Evolutionary conservation across 2,797 vertebrate genomes (phyloP).

Genomic region (Stomatorhinus walkeri): DNA sequence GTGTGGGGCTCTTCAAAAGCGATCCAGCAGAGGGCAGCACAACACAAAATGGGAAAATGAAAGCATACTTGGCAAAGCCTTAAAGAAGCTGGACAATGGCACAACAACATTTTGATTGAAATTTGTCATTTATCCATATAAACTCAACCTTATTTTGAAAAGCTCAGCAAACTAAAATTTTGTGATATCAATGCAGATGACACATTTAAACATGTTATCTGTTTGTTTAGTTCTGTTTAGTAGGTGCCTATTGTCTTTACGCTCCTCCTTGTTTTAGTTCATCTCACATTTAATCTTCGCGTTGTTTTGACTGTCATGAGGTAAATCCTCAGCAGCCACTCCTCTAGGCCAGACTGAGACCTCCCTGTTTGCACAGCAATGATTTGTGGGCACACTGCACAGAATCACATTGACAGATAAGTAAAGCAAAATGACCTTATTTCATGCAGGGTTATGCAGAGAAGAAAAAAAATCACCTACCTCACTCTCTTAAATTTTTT

Average conservation of each 20-base stretch:
- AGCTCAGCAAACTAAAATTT: not conserved
- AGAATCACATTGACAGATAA: constrained; percentile 13
- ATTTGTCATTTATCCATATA: not conserved
- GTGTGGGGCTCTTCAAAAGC: not conserved
- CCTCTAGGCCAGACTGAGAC: not conserved
- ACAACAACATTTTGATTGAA: not conserved
- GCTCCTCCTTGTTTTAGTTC: not conserved
- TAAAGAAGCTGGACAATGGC: not conserved
- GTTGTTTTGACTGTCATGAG: constrained; percentile 14
- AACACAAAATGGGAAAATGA: not conserved
- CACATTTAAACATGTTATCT: not conserved
- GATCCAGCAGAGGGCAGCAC: not conserved
- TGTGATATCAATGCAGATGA: not conserved
- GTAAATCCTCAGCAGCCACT: constrained; percentile 1
- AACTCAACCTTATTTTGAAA: not conserved
- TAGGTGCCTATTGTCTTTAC: not conserved
- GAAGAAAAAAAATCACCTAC: not conserved
- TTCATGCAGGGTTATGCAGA: not conserved
- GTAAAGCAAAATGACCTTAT: constrained; percentile 1
- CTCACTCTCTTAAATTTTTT: not conserved
- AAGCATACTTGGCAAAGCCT: not conserved
- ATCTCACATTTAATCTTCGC: constrained; percentile 7
- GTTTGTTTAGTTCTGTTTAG: not conserved
- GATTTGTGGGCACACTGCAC: not conserved
- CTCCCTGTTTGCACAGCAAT: constrained; percentile 12